Evolutionary conservation across 2,113 vertebrate genomes (phyloP).

Genomic region (Tonatia bakeri): DNA sequence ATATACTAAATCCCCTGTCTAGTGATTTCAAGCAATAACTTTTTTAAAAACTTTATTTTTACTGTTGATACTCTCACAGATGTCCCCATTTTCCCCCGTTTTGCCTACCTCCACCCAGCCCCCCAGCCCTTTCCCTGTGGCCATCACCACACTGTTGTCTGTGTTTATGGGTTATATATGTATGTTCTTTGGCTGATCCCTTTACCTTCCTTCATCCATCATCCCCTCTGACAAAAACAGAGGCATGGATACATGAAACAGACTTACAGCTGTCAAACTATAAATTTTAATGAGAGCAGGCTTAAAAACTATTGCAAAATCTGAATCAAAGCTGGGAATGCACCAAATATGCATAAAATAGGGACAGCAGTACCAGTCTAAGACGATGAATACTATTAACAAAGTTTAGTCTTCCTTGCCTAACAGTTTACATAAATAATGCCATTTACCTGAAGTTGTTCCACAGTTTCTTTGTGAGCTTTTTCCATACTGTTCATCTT

Average conservation of each 20-base stretch:
- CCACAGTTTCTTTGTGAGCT: constrained; percentile 96
- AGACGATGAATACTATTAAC: neutral
- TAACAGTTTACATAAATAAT: neutral
- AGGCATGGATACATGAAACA: no score
- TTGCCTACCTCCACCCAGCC: no score
- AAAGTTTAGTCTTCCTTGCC: neutral
- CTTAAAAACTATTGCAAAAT: neutral
- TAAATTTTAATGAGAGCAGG: neutral
- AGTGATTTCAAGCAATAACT: neutral
- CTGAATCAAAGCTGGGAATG: constrained; percentile 6
- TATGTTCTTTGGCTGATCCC: no score
- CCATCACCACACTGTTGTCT: no score
- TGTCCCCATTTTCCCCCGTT: no score
- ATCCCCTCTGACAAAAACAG: no score
- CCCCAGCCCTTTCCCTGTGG: no score
- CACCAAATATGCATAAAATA: neutral
- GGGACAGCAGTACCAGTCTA: neutral
- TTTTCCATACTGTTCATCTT: constrained; percentile 99
- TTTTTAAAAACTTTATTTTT: neutral
- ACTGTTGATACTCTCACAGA: no score
- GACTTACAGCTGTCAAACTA: neutral
- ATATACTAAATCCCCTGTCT: neutral
- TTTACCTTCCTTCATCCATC: no score
- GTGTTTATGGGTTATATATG: no score
- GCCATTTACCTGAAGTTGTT: constrained; percentile 91